Evolutionary conservation across 2,797 vertebrate species (phyloP).

Genomic region (Sciurus vulgaris): DNA sequence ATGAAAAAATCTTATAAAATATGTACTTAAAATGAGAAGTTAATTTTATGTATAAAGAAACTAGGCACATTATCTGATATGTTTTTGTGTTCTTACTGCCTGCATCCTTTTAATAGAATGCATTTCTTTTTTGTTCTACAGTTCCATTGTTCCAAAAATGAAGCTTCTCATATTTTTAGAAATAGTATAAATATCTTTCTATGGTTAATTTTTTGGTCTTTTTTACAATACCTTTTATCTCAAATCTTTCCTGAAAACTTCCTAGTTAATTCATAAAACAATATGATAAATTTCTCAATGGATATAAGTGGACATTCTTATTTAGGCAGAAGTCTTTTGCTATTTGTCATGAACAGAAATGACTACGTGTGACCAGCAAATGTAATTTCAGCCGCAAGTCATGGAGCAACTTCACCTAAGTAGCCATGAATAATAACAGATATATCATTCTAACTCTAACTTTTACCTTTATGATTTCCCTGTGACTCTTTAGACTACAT

Average conservation of each 20-base stretch:
- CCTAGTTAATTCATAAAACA: neutral
- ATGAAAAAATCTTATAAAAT: slow-evolving; percentile 12
- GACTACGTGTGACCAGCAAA: neutral
- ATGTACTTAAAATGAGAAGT: neutral
- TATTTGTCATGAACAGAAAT: slow-evolving; percentile 23
- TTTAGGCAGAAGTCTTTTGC: neutral
- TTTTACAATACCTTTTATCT: neutral
- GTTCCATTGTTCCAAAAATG: neutral
- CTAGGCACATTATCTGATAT: neutral
- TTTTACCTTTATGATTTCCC: neutral
- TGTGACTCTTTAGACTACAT: neutral
- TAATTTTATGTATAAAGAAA: slow-evolving; percentile 8
- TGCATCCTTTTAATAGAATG: neutral
- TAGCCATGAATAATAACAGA: neutral
- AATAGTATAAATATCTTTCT: neutral
- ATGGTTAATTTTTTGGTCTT: neutral
- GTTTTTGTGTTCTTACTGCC: neutral
- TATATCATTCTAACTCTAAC: slow-evolving; percentile 30
- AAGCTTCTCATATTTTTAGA: neutral
- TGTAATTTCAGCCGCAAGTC: neutral
- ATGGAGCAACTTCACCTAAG: neutral
- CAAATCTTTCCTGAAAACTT: slow-evolving; percentile 3
- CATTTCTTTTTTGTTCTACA: neutral
- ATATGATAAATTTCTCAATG: neutral
- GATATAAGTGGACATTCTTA: neutral